Base-by-base conservation (phyloP, 2,888 invertebrate species). In the Drosophila nr. perissopoda region DNA sequence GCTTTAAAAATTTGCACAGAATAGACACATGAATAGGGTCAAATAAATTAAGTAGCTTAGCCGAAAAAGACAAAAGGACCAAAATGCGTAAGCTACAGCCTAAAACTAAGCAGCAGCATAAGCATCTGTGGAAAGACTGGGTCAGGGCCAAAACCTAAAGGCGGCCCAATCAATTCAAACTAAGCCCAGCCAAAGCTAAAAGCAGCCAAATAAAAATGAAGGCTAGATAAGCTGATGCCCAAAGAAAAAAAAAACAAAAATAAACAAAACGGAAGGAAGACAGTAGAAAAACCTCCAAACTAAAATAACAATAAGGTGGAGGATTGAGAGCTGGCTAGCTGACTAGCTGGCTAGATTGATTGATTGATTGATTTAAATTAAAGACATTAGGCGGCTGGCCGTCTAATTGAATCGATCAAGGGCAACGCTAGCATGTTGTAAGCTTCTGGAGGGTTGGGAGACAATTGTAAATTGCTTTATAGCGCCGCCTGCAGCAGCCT, bases 291-390 rank as follows among this genome's bases (percentile, higher is more conserved):
- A 21, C 25, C 36, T 21, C 34, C 38, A 68, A 86, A 80, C 72
- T 80, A 73, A 80, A 80, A 73, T 61, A 78, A 74, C 77, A 85
- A 76, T 68, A 58, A 62, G 59, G 45, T 38, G 29, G 53, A 36
- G 54, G 33, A 27, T 59, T 69, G 73, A 56, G 29, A 29, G 56
- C 56, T 38, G 45, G 8, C 45, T n/a, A 48, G 21, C 33, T 40
- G 31, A 56, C 73, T 67, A 59, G 80, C 45, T 56, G 68, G 69
- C 74, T 77, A 62, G 69, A 69, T 80, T 78, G 87, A 72, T 82
- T 84, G 85, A 85, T 87, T 86, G 87, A 87, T 87, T 89, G 85
- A 87, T 89, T 87, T 87, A 89, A 87, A 89, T 89, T 89, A 89
- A 89, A 87, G 82, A 67, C 86, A 80, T 88, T 86, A 88, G 80